Conservation (phyloP, 92 coral and sea anemone genomes). For the Siderastrea radians region DNA sequence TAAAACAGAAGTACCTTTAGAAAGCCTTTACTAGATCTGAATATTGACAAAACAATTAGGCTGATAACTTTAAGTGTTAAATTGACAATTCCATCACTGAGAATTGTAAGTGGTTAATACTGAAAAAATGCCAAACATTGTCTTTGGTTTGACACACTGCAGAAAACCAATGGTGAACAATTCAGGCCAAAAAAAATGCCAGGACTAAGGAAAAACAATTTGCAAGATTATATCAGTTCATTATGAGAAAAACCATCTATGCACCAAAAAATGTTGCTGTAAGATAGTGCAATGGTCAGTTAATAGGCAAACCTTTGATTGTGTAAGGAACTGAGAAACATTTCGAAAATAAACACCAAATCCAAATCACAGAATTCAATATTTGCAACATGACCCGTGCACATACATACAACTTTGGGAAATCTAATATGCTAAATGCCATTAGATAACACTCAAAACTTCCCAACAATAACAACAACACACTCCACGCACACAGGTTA, state of each 20-base stretch:
- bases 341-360: background rate
- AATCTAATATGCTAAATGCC: background rate
- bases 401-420: background rate
- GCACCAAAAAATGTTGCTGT: background rate
- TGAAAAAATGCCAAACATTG: background rate
- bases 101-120: background rate
- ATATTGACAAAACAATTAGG: too few species aligned
- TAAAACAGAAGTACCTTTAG: background rate
- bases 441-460: background rate
- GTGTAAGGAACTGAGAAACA: too few species aligned
- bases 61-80: too few species aligned
- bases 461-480: background rate
- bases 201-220: background rate
- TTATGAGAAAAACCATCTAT: constrained; percentile 18
- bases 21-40: background rate
- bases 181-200: background rate
- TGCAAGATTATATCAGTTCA: background rate
- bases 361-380: background rate
- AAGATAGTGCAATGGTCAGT: background rate
- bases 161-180: background rate
- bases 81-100: too few species aligned
- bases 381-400: constrained; percentile 9
- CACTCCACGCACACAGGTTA: background rate
- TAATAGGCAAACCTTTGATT: background rate
- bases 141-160: background rate